Evolutionary conservation across 2,888 invertebrate genomes (phyloP).

Genomic region (Zhuqinia jingwanae): DNA sequence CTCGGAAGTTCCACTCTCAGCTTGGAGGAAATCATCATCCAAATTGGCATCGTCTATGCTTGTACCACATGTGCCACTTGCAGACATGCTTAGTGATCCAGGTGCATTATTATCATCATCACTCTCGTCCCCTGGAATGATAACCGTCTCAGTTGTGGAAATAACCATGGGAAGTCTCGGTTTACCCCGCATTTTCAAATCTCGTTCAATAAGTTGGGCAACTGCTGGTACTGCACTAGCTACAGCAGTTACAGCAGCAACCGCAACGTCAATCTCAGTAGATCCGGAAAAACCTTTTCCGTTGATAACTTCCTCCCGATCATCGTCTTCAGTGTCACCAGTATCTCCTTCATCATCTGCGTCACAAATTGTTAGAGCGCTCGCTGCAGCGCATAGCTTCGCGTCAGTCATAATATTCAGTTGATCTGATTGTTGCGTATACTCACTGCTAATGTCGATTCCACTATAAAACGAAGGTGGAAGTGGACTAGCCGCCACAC

Average conservation of each 20-base stretch:
- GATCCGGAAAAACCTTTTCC: not conserved
- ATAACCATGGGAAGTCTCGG: conserved; percentile 51
- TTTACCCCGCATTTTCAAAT: not conserved
- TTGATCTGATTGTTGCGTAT: not conserved
- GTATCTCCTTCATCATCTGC: not conserved
- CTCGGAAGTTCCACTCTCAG: not conserved
- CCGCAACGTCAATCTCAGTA: conserved; percentile 23
- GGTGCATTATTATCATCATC: conserved; percentile 38
- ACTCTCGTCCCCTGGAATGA: conserved; percentile 25
- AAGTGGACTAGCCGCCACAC: conserved; percentile 68
- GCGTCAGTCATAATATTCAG: conserved; percentile 12
- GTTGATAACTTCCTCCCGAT: not conserved
- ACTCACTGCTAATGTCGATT: not conserved
- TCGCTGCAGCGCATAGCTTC: conserved; percentile 22
- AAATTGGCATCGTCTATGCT: not conserved
- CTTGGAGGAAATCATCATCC: not conserved
- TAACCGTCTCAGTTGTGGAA: conserved; percentile 50
- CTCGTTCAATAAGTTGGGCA: conserved; percentile 28
- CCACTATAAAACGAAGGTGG: conserved; percentile 34
- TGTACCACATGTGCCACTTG: conserved; percentile 14
- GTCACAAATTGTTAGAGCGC: conserved; percentile 9
- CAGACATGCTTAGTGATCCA: not conserved
- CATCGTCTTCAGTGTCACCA: not conserved
- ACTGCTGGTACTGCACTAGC: conserved; percentile 34
- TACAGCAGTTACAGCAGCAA: conserved; percentile 30